Base-by-base conservation (phyloP, 2,888 invertebrate genomes). In the Heteromyza rotundicornis region DNA sequence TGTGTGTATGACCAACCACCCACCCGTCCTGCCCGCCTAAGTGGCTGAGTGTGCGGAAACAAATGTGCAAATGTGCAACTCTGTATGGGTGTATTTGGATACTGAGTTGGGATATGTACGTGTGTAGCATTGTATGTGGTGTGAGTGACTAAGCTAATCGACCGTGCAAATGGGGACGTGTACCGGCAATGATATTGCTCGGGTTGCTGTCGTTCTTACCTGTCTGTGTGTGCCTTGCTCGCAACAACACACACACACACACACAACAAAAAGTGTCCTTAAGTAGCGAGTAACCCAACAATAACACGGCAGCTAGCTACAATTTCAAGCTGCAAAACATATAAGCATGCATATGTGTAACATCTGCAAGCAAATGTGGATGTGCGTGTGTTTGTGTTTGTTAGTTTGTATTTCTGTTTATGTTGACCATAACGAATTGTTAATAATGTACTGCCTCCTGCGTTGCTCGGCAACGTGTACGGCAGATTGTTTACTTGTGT, bases 41-140 rank as follows among this genome's bases (percentile, higher is more conserved):
- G 2, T 47, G 70, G 12, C 40, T 47, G 2, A 19, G 2, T 47
- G 47, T 47, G 47, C 19, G 47, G 19, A 47, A 47, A 19, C 19
- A 47, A 7, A 19, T 20, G 47, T 47, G 16, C 47, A 63, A 5
- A 56, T 50, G 50, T 49, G 22, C 51, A 59, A 62, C 40, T n/a
- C n/a, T 24, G 27, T 20, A 44, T 51, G 44, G 27, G 51, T 52
- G 27, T 60, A 51, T 24, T n/a, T 44, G 12, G 24, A 16, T 55
- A n/a, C n/a, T n/a, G n/a, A n/a, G n/a, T n/a, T n/a, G n/a, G n/a
- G n/a, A n/a, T n/a, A n/a, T n/a, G n/a, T n/a, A n/a, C n/a, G n/a
- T n/a, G n/a, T n/a, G n/a, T n/a, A n/a, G n/a, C n/a, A n/a, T n/a
- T n/a, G n/a, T n/a, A n/a, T n/a, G n/a, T n/a, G n/a, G 19, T 53